A percentile compares a stretch with the other conserved stretches of the same genome.
phyloP scores from a whole-genome alignment of 2,113 vertebrate species.

The Greenwoodochromis staneri region DNA sequence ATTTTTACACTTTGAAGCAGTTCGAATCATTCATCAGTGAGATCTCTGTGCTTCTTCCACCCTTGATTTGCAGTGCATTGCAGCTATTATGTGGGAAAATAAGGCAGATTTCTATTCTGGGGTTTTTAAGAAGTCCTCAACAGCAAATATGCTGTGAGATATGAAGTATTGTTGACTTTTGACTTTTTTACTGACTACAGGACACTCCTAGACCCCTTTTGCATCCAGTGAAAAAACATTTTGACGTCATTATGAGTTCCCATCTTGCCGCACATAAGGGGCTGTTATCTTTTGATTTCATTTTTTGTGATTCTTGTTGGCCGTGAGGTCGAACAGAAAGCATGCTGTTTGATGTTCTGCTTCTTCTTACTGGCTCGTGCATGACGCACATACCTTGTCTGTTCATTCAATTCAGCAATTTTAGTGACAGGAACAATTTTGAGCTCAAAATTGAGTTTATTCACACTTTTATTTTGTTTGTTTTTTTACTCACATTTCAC shows the following conservation, averaged over 20 bases:
- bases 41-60: not conserved
- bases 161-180: not conserved
- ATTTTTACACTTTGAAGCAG: not conserved
- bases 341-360: slow-evolving; percentile 33
- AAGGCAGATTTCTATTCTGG: slow-evolving; percentile 13
- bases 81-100: slow-evolving; percentile 59
- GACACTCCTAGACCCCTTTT: slow-evolving; percentile 11
- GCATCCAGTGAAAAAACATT: not conserved
- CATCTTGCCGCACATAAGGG: not conserved
- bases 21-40: not conserved
- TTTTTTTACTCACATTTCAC: not conserved
- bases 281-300: not conserved
- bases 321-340: slow-evolving; percentile 24
- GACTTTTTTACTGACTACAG: not conserved
- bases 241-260: slow-evolving; percentile 11
- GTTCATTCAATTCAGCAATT: not conserved
- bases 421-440: not conserved
- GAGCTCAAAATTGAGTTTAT: not conserved
- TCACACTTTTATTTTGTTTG: not conserved
- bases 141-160: not conserved
- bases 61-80: slow-evolving; percentile 50
- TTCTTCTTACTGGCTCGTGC: slow-evolving; percentile 26
- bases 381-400: slow-evolving; percentile 11
- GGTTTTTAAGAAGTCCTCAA: slow-evolving; percentile 13
- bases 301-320: not conserved